Conservation (phyloP, 1,140 invertebrate species). For the Brachionus rubens region DNA sequence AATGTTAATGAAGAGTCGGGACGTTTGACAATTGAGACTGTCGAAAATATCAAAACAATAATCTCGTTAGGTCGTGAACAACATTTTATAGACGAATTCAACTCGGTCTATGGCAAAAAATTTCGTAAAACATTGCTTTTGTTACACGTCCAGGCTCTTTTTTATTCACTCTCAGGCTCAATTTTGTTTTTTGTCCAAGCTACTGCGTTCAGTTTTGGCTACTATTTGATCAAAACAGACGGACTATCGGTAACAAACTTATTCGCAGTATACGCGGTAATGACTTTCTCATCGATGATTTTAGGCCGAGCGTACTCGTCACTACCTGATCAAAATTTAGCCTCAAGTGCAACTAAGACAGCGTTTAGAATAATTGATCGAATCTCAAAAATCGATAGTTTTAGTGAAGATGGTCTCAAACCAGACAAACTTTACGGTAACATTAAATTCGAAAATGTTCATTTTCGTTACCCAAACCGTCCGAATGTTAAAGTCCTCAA, state of each 20-base stretch:
- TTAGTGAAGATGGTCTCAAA: background rate
- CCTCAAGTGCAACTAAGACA: background rate
- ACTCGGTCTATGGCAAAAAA: background rate
- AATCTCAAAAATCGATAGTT: conserved; percentile 19
- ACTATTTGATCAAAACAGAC: background rate
- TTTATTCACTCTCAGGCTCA: conserved; percentile 7
- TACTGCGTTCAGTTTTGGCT: conserved; percentile 40
- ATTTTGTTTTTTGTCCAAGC: conserved; percentile 35
- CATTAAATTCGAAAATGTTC: conserved; percentile 62
- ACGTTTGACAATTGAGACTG: conserved; percentile 22
- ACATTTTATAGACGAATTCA: conserved; percentile 27
- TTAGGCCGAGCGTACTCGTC: background rate
- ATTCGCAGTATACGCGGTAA: background rate
- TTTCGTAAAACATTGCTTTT: background rate
- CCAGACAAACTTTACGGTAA: conserved; percentile 52
- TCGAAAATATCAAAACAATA: conserved; percentile 37
- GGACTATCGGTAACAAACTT: background rate
- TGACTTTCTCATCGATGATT: conserved; percentile 31
- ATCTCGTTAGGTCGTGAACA: background rate
- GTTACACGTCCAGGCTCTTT: background rate
- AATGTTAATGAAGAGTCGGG: conserved; percentile 31
- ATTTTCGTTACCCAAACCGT: conserved; percentile 64
- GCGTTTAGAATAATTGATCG: conserved; percentile 37
- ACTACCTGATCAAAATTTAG: conserved; percentile 1
- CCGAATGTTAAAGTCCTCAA: conserved; percentile 49